Evolutionary conservation across 2,797 vertebrate genomes (phyloP).

Genomic region (Moxostoma hubbsi): DNA sequence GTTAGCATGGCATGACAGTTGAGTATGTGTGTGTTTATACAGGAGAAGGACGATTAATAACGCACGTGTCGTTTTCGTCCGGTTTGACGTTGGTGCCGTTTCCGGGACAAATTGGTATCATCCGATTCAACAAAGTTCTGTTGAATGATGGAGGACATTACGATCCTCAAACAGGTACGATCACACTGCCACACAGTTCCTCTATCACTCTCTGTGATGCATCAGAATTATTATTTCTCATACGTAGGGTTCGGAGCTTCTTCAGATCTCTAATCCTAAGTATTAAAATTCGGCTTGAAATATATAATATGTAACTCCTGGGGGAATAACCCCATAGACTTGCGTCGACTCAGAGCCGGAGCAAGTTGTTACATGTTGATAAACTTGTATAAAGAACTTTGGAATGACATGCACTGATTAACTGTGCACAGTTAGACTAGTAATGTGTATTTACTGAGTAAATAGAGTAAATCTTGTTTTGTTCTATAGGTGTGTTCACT

Average conservation of each 20-base stretch:
- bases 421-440: too few species aligned
- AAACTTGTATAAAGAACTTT: too few species aligned
- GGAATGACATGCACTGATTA: too few species aligned
- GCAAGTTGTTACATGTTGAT: too few species aligned
- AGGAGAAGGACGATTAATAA: conserved; percentile 59
- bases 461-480: background rate
- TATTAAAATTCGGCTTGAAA: too few species aligned
- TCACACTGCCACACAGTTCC: conserved; percentile 68
- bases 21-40: conserved; percentile 23
- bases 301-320: too few species aligned
- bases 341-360: too few species aligned
- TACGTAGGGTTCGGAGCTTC: too few species aligned
- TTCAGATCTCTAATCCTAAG: too few species aligned
- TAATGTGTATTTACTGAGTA: too few species aligned
- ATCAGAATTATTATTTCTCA: too few species aligned
- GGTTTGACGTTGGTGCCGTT: conserved; percentile 84
- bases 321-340: too few species aligned
- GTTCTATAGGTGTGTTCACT: conserved; percentile 86
- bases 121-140: conserved; percentile 91
- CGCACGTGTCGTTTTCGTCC: conserved; percentile 86
- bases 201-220: background rate
- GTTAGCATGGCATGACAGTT: background rate
- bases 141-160: conserved; percentile 94
- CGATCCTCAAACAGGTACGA: conserved; percentile 86
- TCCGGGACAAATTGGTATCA: conserved; percentile 77